phyloP scores from a whole-genome alignment of 2,797 vertebrate genomes.

The Catharus ustulatus region DNA sequence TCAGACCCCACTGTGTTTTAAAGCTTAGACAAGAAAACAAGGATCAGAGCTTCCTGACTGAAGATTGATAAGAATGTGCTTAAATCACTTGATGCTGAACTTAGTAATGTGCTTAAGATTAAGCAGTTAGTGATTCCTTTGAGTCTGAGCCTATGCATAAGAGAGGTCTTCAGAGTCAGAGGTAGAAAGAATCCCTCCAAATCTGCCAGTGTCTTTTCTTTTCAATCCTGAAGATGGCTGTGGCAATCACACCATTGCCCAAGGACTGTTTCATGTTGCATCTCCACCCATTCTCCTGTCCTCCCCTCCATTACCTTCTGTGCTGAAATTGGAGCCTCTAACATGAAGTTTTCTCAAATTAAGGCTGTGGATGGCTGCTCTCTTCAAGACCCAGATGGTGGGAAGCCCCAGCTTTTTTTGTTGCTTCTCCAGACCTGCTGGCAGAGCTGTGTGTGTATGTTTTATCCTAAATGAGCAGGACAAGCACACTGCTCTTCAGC shows the following conservation, averaged over 20 bases:
- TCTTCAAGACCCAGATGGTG: not conserved
- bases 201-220: not conserved
- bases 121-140: not conserved
- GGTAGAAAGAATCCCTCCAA: not conserved
- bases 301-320: not conserved
- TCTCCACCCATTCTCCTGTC: not conserved
- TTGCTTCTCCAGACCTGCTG: not conserved
- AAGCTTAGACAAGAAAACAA: not conserved
- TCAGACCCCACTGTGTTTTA: not conserved
- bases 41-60: not conserved
- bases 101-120: not conserved
- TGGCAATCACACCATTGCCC: not conserved
- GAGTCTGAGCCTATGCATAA: not conserved
- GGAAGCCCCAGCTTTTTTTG: not conserved
- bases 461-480: not conserved
- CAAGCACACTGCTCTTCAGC: not conserved
- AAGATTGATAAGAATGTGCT: not conserved
- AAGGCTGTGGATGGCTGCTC: not conserved
- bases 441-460: not conserved
- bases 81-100: not conserved
- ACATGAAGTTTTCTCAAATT: fast-evolving
- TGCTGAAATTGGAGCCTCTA: not conserved
- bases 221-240: not conserved
- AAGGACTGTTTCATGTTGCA: not conserved
- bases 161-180: not conserved